Evolutionary conservation across 2,888 invertebrate species (phyloP).

Genomic region (Agrotis segetum): DNA sequence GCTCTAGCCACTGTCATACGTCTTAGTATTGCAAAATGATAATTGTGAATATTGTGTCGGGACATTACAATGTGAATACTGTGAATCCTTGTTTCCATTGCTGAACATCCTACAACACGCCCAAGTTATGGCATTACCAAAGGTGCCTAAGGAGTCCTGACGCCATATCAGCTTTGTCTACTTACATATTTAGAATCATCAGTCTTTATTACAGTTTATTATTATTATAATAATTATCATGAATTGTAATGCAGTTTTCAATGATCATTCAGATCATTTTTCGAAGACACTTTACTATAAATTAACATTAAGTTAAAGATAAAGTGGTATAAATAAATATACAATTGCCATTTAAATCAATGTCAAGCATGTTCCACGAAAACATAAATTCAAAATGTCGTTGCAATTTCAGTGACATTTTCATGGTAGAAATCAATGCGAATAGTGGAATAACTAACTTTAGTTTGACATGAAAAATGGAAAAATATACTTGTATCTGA

Average conservation of each 20-base stretch:
- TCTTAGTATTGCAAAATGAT: no score
- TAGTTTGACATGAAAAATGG: constrained; percentile 39
- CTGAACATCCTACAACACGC: no score
- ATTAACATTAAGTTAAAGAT: neutral
- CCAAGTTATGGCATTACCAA: no score
- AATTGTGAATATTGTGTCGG: no score
- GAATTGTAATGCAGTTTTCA: no score
- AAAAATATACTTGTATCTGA: neutral
- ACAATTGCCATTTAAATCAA: constrained; percentile 29
- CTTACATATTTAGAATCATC: neutral
- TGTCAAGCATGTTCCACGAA: constrained; percentile 24
- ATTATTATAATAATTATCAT: no score
- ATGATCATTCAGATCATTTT: no score
- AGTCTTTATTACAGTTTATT: no score
- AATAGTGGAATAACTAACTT: constrained; percentile 7
- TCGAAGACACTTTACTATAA: neutral
- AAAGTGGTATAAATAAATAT: constrained; percentile 3
- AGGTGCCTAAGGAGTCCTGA: no score
- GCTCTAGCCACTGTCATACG: no score
- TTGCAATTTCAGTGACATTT: constrained; percentile 28
- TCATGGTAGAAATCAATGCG: constrained; percentile 20
- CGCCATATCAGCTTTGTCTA: neutral
- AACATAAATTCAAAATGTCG: constrained; percentile 21
- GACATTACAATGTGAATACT: no score
- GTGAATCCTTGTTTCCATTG: no score